Base-by-base conservation (phyloP, 37 sponge, comb jelly and placozoan genomes). In the Ephydatia muelleri region DNA sequence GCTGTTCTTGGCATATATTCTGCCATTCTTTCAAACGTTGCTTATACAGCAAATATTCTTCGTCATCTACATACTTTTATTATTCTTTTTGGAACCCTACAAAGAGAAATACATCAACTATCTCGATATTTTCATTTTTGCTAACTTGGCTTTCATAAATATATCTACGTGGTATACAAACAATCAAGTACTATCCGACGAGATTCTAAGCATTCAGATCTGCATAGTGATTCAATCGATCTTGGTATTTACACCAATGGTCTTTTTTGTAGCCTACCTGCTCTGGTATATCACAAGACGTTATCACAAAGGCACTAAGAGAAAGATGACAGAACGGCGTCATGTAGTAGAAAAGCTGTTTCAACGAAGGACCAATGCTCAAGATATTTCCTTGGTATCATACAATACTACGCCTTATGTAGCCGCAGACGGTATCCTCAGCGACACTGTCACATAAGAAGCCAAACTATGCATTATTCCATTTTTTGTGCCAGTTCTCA, bases 51-150 rank as follows among this genome's bases (percentile, higher is more conserved):
- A 85, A 57, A 5, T 85, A 16, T 0, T 33, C 12, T 70, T 49
- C 32, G 70, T 35, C 14, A 5, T 85, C n/a, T 31, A 78, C 34
- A 38, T 78, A 2, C 9, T 76, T 13, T 30, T 85, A 1, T 5
- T 86, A 4, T 65, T 86, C 29, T 23, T 85, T 12, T 70, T 30
- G 47, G 82, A 82, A 28, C 91, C 91, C 13, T 91, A 91, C 75
- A 57, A 57, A 43, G 68, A 68, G 1, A 78, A 66, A 27, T 32
- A 49, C 25, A 13, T 86, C 38, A 91, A 91, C 49, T 29, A 38
- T 35, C 67, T 91, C 22, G 91, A 91, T 40, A 72, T 76, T 2
- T 49, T 85, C 16, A 91, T 91, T 21, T 86, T 85, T 75, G 65
- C 76, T 34, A 82, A 84, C 72, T 65, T 91, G 34, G 73, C 82